Base-by-base conservation (phyloP, 1,140 invertebrate genomes). In the Bombus ignitus region DNA sequence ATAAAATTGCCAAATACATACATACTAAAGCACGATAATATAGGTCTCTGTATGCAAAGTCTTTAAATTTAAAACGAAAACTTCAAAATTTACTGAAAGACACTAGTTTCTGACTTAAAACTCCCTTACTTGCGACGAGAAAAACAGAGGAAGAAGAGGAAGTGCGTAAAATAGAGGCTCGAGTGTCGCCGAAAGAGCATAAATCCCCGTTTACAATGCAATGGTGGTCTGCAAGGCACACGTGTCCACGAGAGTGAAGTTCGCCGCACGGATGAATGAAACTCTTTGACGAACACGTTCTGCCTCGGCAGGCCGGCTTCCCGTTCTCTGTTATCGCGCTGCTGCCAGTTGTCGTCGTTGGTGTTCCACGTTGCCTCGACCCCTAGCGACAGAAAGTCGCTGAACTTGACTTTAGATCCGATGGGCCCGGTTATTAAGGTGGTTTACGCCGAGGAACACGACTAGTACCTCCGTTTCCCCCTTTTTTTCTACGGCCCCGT, bases 261-360 rank as follows among this genome's bases (percentile, higher is more conserved):
- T 93, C 88, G 93, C 93, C 93, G 93, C 92, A 83, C 87, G 90
- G 89, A 94, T 94, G 94, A 94, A 94, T 94, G 93, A 93, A 94
- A 94, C 92, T 93, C 93, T 94, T 94, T 94, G 93, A 94, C 93
- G 91, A 88, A 87, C 75, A 86, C 90, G 89, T 92, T 94, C 90
- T 87, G 87, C 86, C 90, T n/a, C 89, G 92, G 89, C 88, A 89
- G 89, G 89, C 90, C 65, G 66, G 90, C 89, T 91, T 91, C 91
- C 89, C 91, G 90, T 93, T 90, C 87, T 86, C 80, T 86, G 78
- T 84, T 89, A 86, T 91, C 88, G 85, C 87, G 70, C 57, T 77
- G 75, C 78, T 90, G 57, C 81, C 78, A 83, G 87, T 89, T 86
- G 87, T 85, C 84, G 88, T 89, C 89, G 92, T 93, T 92, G 91